Evolutionary conservation across 1,140 invertebrate species (phyloP).

Genomic region (Streblospio benedicti): DNA sequence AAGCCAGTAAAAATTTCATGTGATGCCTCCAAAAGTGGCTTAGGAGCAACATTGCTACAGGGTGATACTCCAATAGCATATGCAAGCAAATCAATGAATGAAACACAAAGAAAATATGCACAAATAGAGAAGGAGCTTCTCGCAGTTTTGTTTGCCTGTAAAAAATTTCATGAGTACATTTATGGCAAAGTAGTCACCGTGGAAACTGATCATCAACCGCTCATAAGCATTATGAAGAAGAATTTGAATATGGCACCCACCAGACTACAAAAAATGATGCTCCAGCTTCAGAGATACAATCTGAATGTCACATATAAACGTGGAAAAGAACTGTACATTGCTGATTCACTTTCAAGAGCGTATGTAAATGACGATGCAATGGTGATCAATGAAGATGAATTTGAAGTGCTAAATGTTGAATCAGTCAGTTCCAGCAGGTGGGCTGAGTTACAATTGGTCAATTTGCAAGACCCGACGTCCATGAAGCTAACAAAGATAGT

Average conservation of each 20-base stretch:
- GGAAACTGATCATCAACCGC: conserved; percentile 38
- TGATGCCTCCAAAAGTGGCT: conserved; percentile 30
- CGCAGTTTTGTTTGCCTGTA: conserved; percentile 46
- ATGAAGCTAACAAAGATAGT: not conserved
- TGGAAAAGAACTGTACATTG: not conserved
- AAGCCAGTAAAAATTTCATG: conserved; percentile 22
- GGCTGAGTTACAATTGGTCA: not conserved
- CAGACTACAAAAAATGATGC: conserved; percentile 45
- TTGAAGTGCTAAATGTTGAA: not conserved
- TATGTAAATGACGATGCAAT: not conserved
- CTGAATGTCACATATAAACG: conserved; percentile 22
- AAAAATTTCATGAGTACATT: conserved; percentile 43
- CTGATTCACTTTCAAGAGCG: not conserved
- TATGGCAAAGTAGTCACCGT: conserved; percentile 29
- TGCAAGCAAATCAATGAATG: conserved; percentile 43
- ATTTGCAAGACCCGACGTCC: not conserved
- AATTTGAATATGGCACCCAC: conserved; percentile 36
- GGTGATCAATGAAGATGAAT: not conserved
- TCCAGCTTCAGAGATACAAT: conserved; percentile 45
- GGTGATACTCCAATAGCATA: conserved; percentile 45
- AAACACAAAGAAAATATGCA: conserved; percentile 45
- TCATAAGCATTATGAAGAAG: conserved; percentile 44
- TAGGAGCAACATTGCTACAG: conserved; percentile 47
- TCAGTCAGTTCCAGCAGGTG: not conserved
- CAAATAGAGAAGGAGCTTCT: conserved; percentile 50